Conservation (phyloP, 1,140 invertebrate genomes). For the Globodera rostochiensis region DNA sequence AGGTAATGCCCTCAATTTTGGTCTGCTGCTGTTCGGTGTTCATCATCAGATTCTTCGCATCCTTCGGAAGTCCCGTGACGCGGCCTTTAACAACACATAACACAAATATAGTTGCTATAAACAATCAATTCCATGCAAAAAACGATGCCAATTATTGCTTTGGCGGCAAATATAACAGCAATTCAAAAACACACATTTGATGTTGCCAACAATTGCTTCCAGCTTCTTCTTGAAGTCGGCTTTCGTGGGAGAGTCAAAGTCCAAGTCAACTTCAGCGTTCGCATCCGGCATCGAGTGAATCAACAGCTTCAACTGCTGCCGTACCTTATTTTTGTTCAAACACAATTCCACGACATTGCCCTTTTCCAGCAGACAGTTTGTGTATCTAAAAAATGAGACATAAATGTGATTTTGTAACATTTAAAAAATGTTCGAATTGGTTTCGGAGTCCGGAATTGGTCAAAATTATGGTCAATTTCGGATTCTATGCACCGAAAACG, state of each 20-base stretch:
- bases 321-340: slow-evolving; percentile 37
- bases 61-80: slow-evolving; percentile 21
- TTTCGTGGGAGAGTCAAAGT: slow-evolving; percentile 36
- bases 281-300: slow-evolving; percentile 38
- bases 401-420: not conserved
- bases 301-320: slow-evolving; percentile 34
- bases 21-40: not conserved
- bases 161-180: not conserved
- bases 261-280: slow-evolving; percentile 38
- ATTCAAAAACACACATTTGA: slow-evolving; percentile 35
- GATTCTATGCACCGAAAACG: too few relatives aligned
- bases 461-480: too few relatives aligned
- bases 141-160: not conserved
- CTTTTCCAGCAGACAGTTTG: slow-evolving; percentile 40
- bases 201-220: slow-evolving; percentile 33
- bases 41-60: not conserved
- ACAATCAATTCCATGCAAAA: not conserved
- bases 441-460: too few relatives aligned
- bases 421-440: not conserved
- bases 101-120: not conserved
- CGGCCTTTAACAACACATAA: slow-evolving; percentile 23
- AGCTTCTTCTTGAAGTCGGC: slow-evolving; percentile 36
- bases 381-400: slow-evolving; percentile 27
- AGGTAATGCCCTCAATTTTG: slow-evolving; percentile 6
- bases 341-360: slow-evolving; percentile 38